Conservation (phyloP, 2,888 invertebrate species). For the Unio delphinus region DNA sequence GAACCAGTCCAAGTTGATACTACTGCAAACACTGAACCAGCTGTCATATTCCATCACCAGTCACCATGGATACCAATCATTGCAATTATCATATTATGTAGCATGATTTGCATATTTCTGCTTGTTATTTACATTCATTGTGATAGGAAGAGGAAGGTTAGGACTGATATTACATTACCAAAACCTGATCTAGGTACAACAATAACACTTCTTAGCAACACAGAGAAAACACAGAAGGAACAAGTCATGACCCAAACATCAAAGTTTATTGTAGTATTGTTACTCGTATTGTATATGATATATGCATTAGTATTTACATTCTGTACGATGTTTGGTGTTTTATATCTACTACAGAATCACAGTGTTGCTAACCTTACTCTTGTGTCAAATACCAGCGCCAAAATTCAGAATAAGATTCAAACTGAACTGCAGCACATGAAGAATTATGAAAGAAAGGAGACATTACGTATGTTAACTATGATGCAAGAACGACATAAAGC, state of each 20-base stretch:
- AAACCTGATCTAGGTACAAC: slow-evolving; percentile 29
- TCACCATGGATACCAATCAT: slow-evolving; percentile 53
- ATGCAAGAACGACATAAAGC: slow-evolving; percentile 51
- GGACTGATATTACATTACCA: slow-evolving; percentile 18
- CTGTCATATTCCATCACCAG: slow-evolving; percentile 8
- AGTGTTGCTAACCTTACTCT: slow-evolving; percentile 42
- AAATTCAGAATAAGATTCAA: slow-evolving; percentile 49
- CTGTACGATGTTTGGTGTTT: slow-evolving; percentile 53
- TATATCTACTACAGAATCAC: slow-evolving; percentile 53
- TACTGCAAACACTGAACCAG: slow-evolving; percentile 5
- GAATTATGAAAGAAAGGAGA: slow-evolving; percentile 48
- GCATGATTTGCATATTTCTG: slow-evolving; percentile 23
- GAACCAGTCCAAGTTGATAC: slow-evolving; percentile 42
- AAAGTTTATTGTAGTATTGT: slow-evolving; percentile 37
- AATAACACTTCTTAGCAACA: slow-evolving; percentile 40
- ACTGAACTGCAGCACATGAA: slow-evolving; percentile 42
- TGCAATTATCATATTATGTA: slow-evolving; percentile 34
- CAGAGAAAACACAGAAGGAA: slow-evolving; percentile 22
- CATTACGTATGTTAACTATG: slow-evolving; percentile 34
- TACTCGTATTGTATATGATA: slow-evolving; percentile 51
- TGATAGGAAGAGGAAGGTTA: slow-evolving; percentile 23
- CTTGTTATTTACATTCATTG: slow-evolving; percentile 30
- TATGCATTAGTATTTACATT: slow-evolving; percentile 63
- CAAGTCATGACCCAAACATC: slow-evolving; percentile 24
- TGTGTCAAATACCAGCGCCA: slow-evolving; percentile 47